These are phyloP conservation scores for Tangara arthus DNA, from an alignment of 2,797 vertebrate species.

Conservation along the genomic window DNA sequence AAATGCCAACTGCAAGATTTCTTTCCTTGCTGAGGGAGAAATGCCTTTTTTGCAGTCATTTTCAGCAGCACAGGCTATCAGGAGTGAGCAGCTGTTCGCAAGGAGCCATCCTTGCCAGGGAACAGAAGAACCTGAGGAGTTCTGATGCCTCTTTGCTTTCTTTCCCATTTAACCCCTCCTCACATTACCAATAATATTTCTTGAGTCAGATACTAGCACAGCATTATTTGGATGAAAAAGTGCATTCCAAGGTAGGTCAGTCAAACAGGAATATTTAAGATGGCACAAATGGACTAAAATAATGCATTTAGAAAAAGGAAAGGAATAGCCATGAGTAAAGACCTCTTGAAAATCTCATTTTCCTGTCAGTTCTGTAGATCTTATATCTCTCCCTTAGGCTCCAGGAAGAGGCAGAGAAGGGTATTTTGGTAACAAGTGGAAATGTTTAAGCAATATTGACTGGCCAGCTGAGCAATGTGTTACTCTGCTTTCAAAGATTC, in stretches of 20 bases:
- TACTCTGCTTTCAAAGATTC: not conserved
- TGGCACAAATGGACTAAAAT: not conserved
- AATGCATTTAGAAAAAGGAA: not conserved
- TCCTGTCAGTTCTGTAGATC: not conserved
- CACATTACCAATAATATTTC: not conserved
- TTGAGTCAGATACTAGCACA: not conserved
- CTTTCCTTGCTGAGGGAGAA: not conserved
- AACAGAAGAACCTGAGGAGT: not conserved
- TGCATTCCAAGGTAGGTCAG: not conserved
- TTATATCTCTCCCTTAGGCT: not conserved
- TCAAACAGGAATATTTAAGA: not conserved
- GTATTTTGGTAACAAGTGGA: not conserved
- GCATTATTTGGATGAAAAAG: not conserved
- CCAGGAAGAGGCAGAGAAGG: not conserved
- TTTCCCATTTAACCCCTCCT: not conserved
- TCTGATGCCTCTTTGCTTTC: not conserved
- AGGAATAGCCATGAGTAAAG: not conserved
- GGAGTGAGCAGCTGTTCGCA: not conserved
- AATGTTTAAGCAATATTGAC: not conserved
- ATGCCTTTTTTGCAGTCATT: not conserved
- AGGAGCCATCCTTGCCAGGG: not conserved
- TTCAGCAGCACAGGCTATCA: not conserved
- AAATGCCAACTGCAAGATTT: not conserved
- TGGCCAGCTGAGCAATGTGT: not conserved
- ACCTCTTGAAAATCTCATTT: not conserved